phyloP scores from a whole-genome alignment of 2,888 invertebrate species.

The Thyatira batis region DNA sequence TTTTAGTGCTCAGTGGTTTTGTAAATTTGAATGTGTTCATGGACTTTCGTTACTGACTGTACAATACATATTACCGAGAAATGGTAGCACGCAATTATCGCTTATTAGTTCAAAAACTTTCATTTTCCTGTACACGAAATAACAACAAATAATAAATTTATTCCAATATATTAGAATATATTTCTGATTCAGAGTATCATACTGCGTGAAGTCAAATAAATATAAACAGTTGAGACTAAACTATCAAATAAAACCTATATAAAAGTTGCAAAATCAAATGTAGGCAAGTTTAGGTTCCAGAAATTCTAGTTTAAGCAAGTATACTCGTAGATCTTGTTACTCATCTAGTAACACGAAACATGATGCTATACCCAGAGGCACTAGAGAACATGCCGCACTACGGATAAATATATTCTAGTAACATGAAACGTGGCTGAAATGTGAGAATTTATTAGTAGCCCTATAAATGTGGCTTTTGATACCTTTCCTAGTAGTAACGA shows the following conservation, averaged over 20 bases:
- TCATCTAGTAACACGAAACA: background rate
- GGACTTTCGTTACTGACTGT: too few species aligned
- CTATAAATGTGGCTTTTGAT: background rate
- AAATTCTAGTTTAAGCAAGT: background rate
- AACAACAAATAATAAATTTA: too few species aligned
- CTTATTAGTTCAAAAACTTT: background rate
- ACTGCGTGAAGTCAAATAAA: too few species aligned
- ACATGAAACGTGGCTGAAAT: background rate
- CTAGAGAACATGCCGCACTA: background rate
- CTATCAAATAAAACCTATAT: too few species aligned
- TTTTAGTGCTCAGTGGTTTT: too few species aligned
- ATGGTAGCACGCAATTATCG: background rate
- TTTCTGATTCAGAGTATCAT: too few species aligned
- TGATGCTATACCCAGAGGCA: background rate
- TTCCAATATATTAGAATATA: too few species aligned
- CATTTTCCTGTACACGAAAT: background rate
- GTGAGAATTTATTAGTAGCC: background rate
- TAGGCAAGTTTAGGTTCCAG: background rate
- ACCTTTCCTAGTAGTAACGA: too few species aligned
- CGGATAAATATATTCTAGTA: background rate
- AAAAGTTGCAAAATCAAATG: too few species aligned
- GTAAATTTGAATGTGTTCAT: too few species aligned
- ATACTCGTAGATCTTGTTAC: background rate
- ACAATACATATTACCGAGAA: background rate
- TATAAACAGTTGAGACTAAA: too few species aligned